Evolutionary conservation across 2,888 invertebrate species (phyloP).

Genomic region (Deroplatys truncata): DNA sequence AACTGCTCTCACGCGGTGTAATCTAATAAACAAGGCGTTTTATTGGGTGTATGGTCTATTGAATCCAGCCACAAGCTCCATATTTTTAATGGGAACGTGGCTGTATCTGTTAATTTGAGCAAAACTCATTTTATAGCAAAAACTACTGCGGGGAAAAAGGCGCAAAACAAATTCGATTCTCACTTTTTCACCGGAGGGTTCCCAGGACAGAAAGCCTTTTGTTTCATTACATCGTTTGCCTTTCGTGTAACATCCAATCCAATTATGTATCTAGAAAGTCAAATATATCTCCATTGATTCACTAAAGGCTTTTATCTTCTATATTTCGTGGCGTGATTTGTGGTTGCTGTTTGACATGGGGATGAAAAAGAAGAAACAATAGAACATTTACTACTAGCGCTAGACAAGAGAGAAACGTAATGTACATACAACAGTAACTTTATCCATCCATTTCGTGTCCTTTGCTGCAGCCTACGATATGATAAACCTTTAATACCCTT

Average conservation of each 20-base stretch:
- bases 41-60: background rate
- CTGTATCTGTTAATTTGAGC: background rate
- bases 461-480: no score
- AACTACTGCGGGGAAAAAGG: background rate
- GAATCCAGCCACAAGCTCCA: background rate
- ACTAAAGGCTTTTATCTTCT: background rate
- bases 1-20: background rate
- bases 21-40: background rate
- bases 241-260: background rate
- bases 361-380: no score
- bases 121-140: background rate
- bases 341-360: no score
- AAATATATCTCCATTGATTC: background rate
- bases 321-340: background rate
- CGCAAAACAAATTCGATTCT: background rate
- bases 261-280: background rate
- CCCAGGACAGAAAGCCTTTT: background rate
- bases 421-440: no score
- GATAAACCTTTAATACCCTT: no score
- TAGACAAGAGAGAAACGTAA: no score
- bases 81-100: background rate
- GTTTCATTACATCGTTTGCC: background rate
- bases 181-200: background rate
- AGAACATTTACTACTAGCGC: no score
- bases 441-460: no score